Conservation (phyloP, 2,113 vertebrate species). For the Cepphus grylle region DNA sequence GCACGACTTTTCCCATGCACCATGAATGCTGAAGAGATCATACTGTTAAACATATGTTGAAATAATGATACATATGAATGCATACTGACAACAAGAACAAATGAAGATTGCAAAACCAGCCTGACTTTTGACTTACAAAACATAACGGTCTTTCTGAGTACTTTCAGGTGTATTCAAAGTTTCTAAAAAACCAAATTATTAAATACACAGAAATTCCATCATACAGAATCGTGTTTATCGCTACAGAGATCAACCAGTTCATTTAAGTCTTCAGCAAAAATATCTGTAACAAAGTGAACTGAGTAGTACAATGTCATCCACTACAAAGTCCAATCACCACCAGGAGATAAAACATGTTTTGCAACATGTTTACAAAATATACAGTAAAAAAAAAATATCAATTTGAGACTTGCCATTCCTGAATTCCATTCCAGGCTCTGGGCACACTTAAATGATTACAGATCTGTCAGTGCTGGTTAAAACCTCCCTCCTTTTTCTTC, state of each 20-base stretch:
- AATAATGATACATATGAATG: not conserved
- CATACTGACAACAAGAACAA: not conserved
- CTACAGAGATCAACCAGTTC: not conserved
- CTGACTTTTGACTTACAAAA: not conserved
- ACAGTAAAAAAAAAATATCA: not conserved
- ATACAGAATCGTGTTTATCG: not conserved
- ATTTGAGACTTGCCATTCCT: not conserved
- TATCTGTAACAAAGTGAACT: not conserved
- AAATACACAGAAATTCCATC: not conserved
- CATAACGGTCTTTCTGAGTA: not conserved
- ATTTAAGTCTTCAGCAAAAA: not conserved
- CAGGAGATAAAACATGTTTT: not conserved
- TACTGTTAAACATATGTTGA: not conserved
- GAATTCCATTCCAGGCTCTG: not conserved
- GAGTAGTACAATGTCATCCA: not conserved
- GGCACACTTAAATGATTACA: not conserved
- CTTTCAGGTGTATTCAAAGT: not conserved
- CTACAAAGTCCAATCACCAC: not conserved
- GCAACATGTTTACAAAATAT: not conserved
- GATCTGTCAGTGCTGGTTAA: not conserved
- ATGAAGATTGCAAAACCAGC: not conserved
- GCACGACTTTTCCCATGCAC: not conserved
- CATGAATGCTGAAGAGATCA: not conserved
- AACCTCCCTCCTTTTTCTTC: not conserved
- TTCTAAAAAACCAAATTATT: not conserved